These are phyloP conservation scores for Microplitis mediator DNA, from an alignment of 1,140 invertebrate genomes.

Conservation along the genomic window DNA sequence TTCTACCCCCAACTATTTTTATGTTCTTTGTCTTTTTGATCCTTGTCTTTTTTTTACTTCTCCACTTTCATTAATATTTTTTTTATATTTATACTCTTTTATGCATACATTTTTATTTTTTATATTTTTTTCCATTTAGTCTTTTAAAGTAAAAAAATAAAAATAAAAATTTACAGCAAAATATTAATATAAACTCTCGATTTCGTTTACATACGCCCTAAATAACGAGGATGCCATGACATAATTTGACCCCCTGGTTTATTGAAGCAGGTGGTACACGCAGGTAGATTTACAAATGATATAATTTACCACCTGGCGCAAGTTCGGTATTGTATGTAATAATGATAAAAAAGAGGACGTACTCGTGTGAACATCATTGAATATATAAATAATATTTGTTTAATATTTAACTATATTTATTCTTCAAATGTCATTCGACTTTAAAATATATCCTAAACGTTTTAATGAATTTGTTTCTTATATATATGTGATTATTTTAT, in stretches of 20 bases:
- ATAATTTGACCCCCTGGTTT: conserved; percentile 1
- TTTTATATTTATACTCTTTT: neutral
- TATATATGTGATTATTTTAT: no score
- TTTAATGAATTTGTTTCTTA: no score
- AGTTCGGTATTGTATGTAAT: neutral
- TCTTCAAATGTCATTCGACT: no score
- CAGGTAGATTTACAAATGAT: conserved; percentile 21
- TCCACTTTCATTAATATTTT: conserved; percentile 30
- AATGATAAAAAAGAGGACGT: neutral
- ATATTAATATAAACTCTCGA: neutral
- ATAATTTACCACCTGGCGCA: conserved; percentile 15
- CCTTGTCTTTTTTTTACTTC: conserved; percentile 12
- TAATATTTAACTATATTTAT: no score
- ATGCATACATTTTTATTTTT: neutral
- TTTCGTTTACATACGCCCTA: neutral
- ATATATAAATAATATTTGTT: neutral
- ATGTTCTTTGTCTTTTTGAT: neutral
- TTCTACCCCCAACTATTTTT: neutral
- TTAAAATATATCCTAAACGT: no score
- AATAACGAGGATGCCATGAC: conserved; percentile 24
- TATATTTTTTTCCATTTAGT: neutral
- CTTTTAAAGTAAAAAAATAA: neutral
- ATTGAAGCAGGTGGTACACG: conserved; percentile 14
- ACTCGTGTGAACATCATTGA: conserved; percentile 2
- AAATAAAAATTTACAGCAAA: neutral